Conservation (phyloP, 2,113 vertebrate genomes). For the Chloropsis cyanopogon region DNA sequence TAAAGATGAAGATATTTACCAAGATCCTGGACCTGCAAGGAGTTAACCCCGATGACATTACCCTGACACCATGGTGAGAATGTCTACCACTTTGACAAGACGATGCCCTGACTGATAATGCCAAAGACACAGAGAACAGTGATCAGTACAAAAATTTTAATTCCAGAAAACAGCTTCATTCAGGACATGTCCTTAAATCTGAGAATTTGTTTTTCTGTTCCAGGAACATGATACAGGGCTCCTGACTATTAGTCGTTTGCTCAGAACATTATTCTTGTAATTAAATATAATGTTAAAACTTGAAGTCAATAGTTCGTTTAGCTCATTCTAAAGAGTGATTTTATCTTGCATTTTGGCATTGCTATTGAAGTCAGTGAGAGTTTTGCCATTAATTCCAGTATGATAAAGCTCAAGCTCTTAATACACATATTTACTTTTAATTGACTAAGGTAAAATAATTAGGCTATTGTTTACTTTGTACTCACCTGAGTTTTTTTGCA, state of each 20-base stretch:
- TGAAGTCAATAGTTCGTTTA: not conserved
- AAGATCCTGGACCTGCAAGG: not conserved
- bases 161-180: not conserved
- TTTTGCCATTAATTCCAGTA: not conserved
- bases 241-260: not conserved
- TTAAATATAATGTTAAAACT: not conserved
- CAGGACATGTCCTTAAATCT: not conserved
- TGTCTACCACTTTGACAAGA: not conserved
- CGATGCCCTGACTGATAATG: not conserved
- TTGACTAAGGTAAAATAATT: not conserved
- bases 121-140: not conserved
- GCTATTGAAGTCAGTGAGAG: not conserved
- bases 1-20: not conserved
- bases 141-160: not conserved
- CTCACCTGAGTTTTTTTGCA: not conserved
- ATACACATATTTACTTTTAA: not conserved
- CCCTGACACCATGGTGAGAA: not conserved
- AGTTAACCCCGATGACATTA: not conserved
- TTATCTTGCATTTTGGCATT: not conserved
- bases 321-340: not conserved
- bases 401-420: not conserved
- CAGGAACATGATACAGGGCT: not conserved
- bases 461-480: not conserved
- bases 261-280: not conserved
- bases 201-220: not conserved